Conservation (phyloP, 2,888 invertebrate genomes). For the Phania funesta region DNA sequence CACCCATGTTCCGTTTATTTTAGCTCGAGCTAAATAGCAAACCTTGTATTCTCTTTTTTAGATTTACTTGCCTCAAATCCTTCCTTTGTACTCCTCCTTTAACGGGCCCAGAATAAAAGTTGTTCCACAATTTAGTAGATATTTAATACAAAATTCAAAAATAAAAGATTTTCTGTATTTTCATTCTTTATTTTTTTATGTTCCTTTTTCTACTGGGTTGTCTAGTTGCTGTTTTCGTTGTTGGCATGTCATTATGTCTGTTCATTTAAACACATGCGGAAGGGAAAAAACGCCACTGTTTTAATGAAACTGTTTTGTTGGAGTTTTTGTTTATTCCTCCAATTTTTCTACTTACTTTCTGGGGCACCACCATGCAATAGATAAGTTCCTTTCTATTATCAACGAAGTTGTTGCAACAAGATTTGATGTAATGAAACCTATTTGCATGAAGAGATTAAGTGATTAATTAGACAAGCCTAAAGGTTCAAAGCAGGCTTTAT, state of each 20-base stretch:
- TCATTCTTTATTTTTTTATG: conserved; percentile 40
- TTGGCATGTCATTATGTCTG: conserved; percentile 50
- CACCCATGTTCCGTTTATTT: conserved; percentile 45
- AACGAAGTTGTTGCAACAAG: conserved; percentile 33
- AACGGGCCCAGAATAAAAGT: conserved; percentile 18
- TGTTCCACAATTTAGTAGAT: conserved; percentile 4
- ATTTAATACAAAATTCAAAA: conserved; percentile 46
- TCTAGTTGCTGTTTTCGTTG: conserved; percentile 22
- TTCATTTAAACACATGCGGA: conserved; percentile 42
- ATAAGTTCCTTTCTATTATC: conserved; percentile 18
- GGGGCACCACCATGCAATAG: conserved; percentile 51
- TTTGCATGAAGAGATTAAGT: not conserved
- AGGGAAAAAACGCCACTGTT: conserved; percentile 28
- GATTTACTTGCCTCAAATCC: conserved; percentile 29
- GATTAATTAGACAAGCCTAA: conserved; percentile 31
- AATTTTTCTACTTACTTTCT: conserved; percentile 14
- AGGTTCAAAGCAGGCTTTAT: conserved; percentile 37
- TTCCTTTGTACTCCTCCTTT: not conserved
- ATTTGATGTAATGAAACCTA: conserved; percentile 53
- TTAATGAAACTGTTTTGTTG: conserved; percentile 35
- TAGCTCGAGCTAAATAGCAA: not conserved
- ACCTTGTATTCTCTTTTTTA: conserved; percentile 8
- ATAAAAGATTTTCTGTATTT: conserved; percentile 32
- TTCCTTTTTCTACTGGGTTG: conserved; percentile 42
- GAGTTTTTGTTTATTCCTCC: conserved; percentile 21